phyloP scores from a whole-genome alignment of 2,888 invertebrate genomes.

The Euclidia mi region DNA sequence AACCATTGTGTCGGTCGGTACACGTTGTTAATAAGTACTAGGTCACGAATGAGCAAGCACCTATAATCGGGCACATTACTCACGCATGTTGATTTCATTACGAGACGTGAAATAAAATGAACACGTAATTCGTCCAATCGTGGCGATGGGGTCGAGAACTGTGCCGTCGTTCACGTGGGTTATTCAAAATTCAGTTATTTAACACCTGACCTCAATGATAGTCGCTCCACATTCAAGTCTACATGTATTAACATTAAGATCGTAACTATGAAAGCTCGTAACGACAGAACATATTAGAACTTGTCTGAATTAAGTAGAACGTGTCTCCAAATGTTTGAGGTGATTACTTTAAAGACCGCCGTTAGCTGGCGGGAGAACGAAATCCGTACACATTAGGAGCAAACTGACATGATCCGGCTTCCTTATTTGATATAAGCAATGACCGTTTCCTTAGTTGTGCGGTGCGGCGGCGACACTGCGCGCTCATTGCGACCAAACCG shows the following conservation, averaged over 20 bases:
- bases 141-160: too few species aligned
- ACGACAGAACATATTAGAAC: constrained; percentile 66
- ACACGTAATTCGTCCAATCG: too few species aligned
- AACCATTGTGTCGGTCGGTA: not conserved
- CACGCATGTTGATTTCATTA: constrained; percentile 17
- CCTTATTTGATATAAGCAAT: constrained; percentile 65
- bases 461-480: constrained; percentile 27
- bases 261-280: constrained; percentile 56
- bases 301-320: constrained; percentile 65
- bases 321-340: constrained; percentile 61
- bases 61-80: not conserved
- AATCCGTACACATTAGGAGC: constrained; percentile 63
- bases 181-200: constrained; percentile 45
- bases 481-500: constrained; percentile 47
- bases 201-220: constrained; percentile 52
- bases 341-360: constrained; percentile 65
- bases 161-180: constrained; percentile 31
- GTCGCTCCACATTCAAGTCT: constrained; percentile 40
- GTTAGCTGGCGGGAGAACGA: constrained; percentile 65
- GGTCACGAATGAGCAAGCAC: not conserved
- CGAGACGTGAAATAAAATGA: not conserved
- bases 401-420: constrained; percentile 59
- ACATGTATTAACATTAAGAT: constrained; percentile 50
- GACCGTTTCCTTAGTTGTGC: constrained; percentile 50
- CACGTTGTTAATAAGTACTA: not conserved